Evolutionary conservation across 1,140 invertebrate genomes (phyloP).

Genomic region (Thaumatotibia leucotreta): DNA sequence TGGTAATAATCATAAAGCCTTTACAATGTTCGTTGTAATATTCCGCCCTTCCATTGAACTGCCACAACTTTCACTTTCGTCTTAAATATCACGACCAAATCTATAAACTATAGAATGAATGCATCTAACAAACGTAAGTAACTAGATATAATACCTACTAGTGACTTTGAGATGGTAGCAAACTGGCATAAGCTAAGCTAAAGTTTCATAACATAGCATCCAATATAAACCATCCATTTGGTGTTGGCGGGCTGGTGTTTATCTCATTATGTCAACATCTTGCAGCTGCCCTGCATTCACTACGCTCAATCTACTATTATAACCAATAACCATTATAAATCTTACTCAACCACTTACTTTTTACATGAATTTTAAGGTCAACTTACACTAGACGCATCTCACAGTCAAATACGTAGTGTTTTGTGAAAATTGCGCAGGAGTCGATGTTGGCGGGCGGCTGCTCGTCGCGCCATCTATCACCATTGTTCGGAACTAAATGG

Average conservation of each 20-base stretch:
- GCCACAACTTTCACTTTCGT: background rate
- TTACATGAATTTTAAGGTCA: background rate
- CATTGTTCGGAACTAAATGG: background rate
- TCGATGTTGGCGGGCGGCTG: background rate
- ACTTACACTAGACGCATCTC: background rate
- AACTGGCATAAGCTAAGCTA: background rate
- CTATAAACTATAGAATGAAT: background rate
- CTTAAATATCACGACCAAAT: background rate
- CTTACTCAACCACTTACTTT: background rate
- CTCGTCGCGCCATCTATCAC: background rate
- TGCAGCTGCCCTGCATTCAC: background rate
- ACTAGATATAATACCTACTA: background rate
- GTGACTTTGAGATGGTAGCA: background rate
- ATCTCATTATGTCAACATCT: constrained; percentile 5
- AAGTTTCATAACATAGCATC: background rate
- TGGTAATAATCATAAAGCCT: too few relatives aligned
- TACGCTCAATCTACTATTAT: background rate
- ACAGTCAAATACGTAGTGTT: background rate
- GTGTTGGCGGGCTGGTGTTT: background rate
- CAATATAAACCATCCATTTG: background rate
- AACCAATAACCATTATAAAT: background rate
- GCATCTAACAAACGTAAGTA: background rate
- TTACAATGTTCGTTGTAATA: too few relatives aligned
- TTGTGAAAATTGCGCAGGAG: background rate
- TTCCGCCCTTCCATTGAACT: background rate